Evolutionary conservation across 1,140 invertebrate genomes (phyloP).

Genomic region (Rhagoletis zephyria): DNA sequence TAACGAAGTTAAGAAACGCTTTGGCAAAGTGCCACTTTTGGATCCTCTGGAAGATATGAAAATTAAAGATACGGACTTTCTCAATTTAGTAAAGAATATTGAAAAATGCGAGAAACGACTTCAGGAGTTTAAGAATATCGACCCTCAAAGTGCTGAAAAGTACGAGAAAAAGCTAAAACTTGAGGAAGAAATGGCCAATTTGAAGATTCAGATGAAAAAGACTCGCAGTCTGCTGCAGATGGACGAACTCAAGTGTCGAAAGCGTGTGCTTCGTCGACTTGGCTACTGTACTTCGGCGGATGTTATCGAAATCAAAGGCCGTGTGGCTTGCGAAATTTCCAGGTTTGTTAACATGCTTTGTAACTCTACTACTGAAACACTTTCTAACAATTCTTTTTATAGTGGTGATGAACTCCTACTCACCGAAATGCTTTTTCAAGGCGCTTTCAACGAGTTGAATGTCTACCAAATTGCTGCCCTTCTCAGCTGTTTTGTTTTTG

Average conservation of each 20-base stretch:
- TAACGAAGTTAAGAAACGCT: slow-evolving; percentile 91
- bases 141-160: too few relatives aligned
- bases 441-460: slow-evolving; percentile 90
- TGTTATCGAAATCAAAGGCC: slow-evolving; percentile 97
- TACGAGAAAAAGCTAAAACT: slow-evolving; percentile 85
- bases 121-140: slow-evolving; percentile 79
- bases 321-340: slow-evolving; percentile 98
- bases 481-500: slow-evolving; percentile 97
- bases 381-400: too few relatives aligned
- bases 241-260: slow-evolving; percentile 96
- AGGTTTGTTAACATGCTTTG: too few relatives aligned
- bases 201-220: slow-evolving; percentile 86
- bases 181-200: slow-evolving; percentile 77
- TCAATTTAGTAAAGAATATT: slow-evolving; percentile 84
- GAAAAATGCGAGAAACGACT: slow-evolving; percentile 87
- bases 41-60: slow-evolving; percentile 97
- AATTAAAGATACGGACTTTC: slow-evolving; percentile 89
- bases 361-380: too few relatives aligned
- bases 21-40: slow-evolving; percentile 88
- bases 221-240: slow-evolving; percentile 95
- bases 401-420: slow-evolving; percentile 97
- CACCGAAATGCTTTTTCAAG: slow-evolving; percentile 98
- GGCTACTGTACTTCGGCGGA: slow-evolving; percentile 93
- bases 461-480: slow-evolving; percentile 89
- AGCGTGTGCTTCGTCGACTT: slow-evolving; percentile 91